Evolutionary conservation across 2,888 invertebrate genomes (phyloP).

Genomic region (Ormia ochracea): DNA sequence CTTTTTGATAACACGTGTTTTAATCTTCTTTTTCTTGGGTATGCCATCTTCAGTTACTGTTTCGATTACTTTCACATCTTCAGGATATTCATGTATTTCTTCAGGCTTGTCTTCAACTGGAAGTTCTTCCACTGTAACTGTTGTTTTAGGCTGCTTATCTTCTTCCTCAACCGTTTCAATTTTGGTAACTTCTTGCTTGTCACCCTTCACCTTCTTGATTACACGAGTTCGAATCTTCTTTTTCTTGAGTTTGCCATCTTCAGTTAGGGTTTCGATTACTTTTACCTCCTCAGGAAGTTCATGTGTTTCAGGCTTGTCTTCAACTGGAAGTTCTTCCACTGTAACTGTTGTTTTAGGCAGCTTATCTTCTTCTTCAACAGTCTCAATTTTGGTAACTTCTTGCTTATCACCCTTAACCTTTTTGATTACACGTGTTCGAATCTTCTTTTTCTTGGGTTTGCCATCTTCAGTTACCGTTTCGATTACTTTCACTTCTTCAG

Average conservation of each 20-base stretch:
- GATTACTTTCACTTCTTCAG: background rate
- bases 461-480: background rate
- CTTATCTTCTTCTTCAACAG: constrained; percentile 17
- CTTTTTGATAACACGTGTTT: constrained; percentile 6
- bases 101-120: background rate
- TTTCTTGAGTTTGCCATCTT: background rate
- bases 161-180: constrained; percentile 21
- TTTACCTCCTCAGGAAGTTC: constrained; percentile 7
- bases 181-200: constrained; percentile 22
- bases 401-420: constrained; percentile 7
- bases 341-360: constrained; percentile 2
- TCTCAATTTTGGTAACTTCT: constrained; percentile 18
- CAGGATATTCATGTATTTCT: background rate
- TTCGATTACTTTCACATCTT: background rate
- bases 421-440: constrained; percentile 2
- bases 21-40: constrained; percentile 4
- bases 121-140: constrained; percentile 8
- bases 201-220: constrained; percentile 9
- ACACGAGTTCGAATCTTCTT: constrained; percentile 8
- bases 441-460: background rate
- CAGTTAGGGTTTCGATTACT: background rate
- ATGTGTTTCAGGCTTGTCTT: background rate
- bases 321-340: background rate
- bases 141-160: background rate
- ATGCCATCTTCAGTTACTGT: background rate